Base-by-base conservation (phyloP, 2,888 invertebrate genomes). In the Acleris cristana region DNA sequence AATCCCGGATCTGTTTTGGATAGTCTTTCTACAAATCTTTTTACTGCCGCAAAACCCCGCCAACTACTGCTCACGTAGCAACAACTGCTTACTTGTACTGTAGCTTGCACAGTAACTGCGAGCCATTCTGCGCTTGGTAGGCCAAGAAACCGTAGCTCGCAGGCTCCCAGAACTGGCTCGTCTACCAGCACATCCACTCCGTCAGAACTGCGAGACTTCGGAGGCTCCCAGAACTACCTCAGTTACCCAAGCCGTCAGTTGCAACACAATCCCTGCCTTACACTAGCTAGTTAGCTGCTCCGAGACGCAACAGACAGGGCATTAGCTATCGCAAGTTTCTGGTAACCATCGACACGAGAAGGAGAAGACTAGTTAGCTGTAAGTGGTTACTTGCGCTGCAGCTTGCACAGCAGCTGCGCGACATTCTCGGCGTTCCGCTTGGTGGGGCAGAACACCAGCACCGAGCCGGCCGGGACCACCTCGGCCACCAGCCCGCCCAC, bases 381-480 rank as follows among this genome's bases (percentile, higher is more conserved):
- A n/a, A 6, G 67, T 95, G 88, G 76, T 71, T 51, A 90, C 91
- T 78, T 81, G 59, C 88, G 78, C 69, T 87, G 90, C 72, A 96
- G 87, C 79, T 95, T 95, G 75, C 96, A 95, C 14, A 99, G 88
- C 19, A 98, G 88, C 23, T 94, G 79, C 0, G 98, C 97, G 2
- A 99, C 97, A 87, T 97, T 98, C 89, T 99, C 98, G 81, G 98
- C 98, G 87, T 97, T 98, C 78, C 96, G 95, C 80, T 98, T 97
- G 3, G 97, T 96, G n/a, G 98, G 95, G 83, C 99, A 99, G 93
- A 99, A 99, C 53, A 99, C 95, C 1, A 99, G 94, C 78, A 97
- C 97, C 0, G 97, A 96, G 76, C 95, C 94, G 19, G 94, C 84
- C 0, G 98, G 98, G 2, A 96, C 94, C 68, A 97, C 95, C 86